These are phyloP conservation scores for Harpegnathos saltator DNA, from an alignment of 1,140 invertebrate genomes.

Conservation along the genomic window DNA sequence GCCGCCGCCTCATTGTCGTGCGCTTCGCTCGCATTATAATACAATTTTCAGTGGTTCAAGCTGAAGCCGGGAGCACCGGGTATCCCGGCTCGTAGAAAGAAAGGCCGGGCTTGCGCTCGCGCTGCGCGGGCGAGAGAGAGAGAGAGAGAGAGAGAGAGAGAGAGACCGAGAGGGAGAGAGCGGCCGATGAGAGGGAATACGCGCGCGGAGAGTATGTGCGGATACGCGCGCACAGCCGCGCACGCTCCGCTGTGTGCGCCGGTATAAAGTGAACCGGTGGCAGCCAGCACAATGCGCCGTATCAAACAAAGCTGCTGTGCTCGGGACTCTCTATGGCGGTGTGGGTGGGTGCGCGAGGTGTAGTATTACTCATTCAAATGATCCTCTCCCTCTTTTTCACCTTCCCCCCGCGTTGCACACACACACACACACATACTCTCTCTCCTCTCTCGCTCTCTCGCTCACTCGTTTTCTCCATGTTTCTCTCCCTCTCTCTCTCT, in stretches of 20 bases:
- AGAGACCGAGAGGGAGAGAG: slow-evolving; percentile 53
- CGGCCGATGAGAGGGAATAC: slow-evolving; percentile 53
- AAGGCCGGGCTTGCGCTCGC: too few relatives aligned
- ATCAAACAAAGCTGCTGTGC: slow-evolving; percentile 85
- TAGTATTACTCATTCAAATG: slow-evolving; percentile 87
- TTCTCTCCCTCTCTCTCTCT: slow-evolving; percentile 49
- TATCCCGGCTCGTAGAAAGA: slow-evolving; percentile 61
- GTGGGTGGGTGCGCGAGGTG: slow-evolving; percentile 85
- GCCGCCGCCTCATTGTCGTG: slow-evolving; percentile 81
- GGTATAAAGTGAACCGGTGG: slow-evolving; percentile 84
- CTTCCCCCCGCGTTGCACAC: too few relatives aligned
- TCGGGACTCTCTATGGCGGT: slow-evolving; percentile 79
- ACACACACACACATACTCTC: too few relatives aligned
- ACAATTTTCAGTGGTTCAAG: slow-evolving; percentile 82
- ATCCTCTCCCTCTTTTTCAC: slow-evolving; percentile 80
- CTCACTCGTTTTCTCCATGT: slow-evolving; percentile 33
- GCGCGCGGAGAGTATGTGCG: slow-evolving; percentile 5
- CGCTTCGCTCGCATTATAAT: slow-evolving; percentile 82
- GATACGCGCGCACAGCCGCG: slow-evolving; percentile 34
- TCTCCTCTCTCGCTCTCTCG: too few relatives aligned
- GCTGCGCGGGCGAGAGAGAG: slow-evolving; percentile 24
- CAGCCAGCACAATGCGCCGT: slow-evolving; percentile 82
- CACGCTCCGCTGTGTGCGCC: slow-evolving; percentile 41
- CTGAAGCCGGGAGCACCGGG: slow-evolving; percentile 44
- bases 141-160: slow-evolving; percentile 35